Percentiles rank a stretch among this genome's conserved stretches.
Conservation (phyloP, 1,140 invertebrate genomes). For the Ostrea edulis region DNA sequence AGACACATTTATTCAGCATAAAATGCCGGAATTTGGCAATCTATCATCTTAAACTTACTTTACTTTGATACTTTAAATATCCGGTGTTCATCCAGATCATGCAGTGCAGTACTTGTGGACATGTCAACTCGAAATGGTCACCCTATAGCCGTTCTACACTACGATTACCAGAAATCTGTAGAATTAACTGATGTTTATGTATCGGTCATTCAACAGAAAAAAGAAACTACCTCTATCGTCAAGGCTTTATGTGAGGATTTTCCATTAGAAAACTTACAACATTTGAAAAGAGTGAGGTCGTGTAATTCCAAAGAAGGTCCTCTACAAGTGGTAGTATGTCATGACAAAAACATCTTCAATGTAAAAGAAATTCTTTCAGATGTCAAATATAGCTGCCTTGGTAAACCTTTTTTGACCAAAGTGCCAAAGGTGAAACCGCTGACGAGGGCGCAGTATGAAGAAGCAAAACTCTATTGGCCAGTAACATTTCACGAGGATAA, state of each 20-base stretch:
- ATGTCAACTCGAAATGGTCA: neutral
- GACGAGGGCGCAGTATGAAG: slow-evolving; percentile 85
- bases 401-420: slow-evolving; percentile 64
- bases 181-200: slow-evolving; percentile 41
- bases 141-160: slow-evolving; percentile 32
- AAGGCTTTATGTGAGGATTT: slow-evolving; percentile 47
- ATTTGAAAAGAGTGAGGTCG: slow-evolving; percentile 51
- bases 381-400: slow-evolving; percentile 38
- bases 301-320: neutral
- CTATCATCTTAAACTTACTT: neutral
- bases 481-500: slow-evolving; percentile 87
- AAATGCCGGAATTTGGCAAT: neutral
- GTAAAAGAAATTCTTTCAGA: neutral
- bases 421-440: slow-evolving; percentile 84
- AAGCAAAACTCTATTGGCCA: slow-evolving; percentile 86
- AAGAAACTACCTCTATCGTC: slow-evolving; percentile 31
- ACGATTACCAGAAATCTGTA: slow-evolving; percentile 21
- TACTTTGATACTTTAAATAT: neutral
- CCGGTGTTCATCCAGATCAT: neutral
- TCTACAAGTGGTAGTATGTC: slow-evolving; percentile 12
- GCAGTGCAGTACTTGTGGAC: too few species aligned
- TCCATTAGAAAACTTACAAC: slow-evolving; percentile 41
- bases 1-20: neutral
- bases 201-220: slow-evolving; percentile 40
- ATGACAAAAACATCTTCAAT: neutral